Evolutionary conservation across 2,797 vertebrate species (phyloP).

Genomic region (Phoxinus dragarum): DNA sequence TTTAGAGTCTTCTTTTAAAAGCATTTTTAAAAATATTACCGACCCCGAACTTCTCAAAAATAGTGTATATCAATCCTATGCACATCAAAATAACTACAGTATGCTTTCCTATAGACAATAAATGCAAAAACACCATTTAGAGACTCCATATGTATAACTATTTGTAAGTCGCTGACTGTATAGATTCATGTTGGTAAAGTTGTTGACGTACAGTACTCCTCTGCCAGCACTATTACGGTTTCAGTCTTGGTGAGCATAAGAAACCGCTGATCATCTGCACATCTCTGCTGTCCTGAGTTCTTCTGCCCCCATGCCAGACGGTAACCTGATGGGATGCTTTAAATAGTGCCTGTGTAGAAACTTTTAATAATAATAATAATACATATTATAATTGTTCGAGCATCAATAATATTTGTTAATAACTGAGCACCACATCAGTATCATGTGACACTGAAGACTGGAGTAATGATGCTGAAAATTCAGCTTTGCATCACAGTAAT

Average conservation of each 20-base stretch:
- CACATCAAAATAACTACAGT: too few relatives aligned
- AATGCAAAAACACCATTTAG: too few relatives aligned
- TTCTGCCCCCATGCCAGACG: not conserved
- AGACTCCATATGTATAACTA: too few relatives aligned
- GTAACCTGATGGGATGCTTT: slow-evolving; percentile 16
- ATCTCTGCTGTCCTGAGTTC: not conserved
- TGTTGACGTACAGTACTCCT: not conserved
- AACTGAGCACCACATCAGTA: not conserved
- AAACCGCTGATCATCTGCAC: slow-evolving; percentile 1
- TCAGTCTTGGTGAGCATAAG: not conserved
- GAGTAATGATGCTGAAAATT: not conserved
- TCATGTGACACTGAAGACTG: not conserved
- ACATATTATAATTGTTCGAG: not conserved
- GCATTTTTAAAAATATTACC: too few relatives aligned
- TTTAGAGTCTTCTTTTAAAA: too few relatives aligned
- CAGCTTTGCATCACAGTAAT: not conserved
- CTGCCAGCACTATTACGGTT: not conserved
- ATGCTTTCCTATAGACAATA: too few relatives aligned
- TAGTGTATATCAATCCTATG: too few relatives aligned
- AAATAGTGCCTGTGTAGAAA: slow-evolving; percentile 22
- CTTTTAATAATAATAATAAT: not conserved
- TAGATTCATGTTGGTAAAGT: not conserved
- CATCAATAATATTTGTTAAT: not conserved
- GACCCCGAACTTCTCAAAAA: too few relatives aligned
- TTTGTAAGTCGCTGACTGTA: too few relatives aligned